A percentile compares a stretch with the other conserved stretches of the same genome.
Evolutionary conservation across 2,797 vertebrate genomes (phyloP).

Genomic region (Sebastes glaucus): DNA sequence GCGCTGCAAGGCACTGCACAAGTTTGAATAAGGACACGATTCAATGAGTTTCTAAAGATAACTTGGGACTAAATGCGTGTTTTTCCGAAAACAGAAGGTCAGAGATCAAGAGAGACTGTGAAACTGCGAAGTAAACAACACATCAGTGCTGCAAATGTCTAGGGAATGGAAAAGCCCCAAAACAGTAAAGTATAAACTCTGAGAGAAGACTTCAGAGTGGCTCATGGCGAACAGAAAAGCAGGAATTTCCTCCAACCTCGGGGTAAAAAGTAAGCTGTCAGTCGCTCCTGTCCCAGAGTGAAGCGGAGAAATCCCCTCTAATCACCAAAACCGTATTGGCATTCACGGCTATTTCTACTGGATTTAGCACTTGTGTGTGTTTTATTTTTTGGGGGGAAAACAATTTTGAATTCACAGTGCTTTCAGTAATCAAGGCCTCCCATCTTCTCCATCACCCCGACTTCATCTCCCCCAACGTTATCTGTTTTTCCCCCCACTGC

Average conservation of each 20-base stretch:
- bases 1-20: too few species aligned
- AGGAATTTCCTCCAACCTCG: background rate
- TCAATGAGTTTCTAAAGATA: background rate
- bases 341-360: slow-evolving; percentile 18
- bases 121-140: slow-evolving; percentile 38
- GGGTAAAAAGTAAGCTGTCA: slow-evolving; percentile 18
- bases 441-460: slow-evolving; percentile 7
- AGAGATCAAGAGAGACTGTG: background rate
- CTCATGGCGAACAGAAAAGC: slow-evolving; percentile 13
- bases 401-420: slow-evolving; percentile 50
- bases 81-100: background rate
- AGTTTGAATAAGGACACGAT: background rate
- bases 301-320: slow-evolving; percentile 39
- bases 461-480: slow-evolving; percentile 15
- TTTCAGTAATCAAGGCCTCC: slow-evolving; percentile 36
- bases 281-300: slow-evolving; percentile 35
- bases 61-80: background rate
- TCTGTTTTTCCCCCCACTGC: background rate
- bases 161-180: background rate
- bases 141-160: background rate
- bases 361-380: slow-evolving; percentile 18
- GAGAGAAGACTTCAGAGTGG: slow-evolving; percentile 17
- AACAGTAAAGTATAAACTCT: slow-evolving; percentile 1
- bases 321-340: slow-evolving; percentile 52
- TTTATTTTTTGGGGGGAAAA: background rate